phyloP scores from a whole-genome alignment of 2,797 vertebrate species.

The Brotula barbata region DNA sequence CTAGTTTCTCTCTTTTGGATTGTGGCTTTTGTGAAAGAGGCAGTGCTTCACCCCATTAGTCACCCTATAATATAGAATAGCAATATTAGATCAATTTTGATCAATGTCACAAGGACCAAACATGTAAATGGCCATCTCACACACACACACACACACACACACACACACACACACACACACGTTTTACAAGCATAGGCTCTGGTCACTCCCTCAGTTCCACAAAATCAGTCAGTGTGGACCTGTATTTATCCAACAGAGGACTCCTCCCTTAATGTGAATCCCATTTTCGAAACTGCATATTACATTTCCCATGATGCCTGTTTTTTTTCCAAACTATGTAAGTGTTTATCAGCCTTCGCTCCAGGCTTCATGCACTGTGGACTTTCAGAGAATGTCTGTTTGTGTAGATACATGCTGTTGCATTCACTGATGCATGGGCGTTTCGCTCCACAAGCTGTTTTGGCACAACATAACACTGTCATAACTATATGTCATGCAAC shows the following conservation, averaged over 20 bases:
- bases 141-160: too few relatives aligned
- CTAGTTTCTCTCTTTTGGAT: not conserved
- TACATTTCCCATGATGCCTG: constrained; percentile 49
- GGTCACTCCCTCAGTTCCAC: constrained; percentile 43
- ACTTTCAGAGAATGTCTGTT: constrained; percentile 18
- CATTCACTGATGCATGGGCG: constrained; percentile 16
- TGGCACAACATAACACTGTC: too few relatives aligned
- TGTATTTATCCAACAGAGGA: constrained; percentile 35
- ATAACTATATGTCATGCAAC: too few relatives aligned
- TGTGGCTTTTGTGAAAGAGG: not conserved
- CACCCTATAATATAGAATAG: too few relatives aligned
- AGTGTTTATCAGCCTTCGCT: constrained; percentile 31
- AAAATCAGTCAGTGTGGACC: constrained; percentile 50
- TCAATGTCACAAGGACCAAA: not conserved
- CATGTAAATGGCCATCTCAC: constrained; percentile 7
- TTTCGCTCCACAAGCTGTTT: constrained; percentile 7
- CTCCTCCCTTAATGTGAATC: constrained; percentile 61
- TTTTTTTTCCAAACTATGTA: constrained; percentile 28
- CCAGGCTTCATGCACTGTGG: constrained; percentile 2
- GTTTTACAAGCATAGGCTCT: constrained; percentile 20
- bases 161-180: too few relatives aligned
- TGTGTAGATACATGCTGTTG: constrained; percentile 11
- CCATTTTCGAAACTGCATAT: constrained; percentile 52
- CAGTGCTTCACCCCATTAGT: too few relatives aligned
- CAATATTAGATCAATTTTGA: too few relatives aligned